These are phyloP conservation scores for Gopherus evgoodei DNA, from an alignment of 2,113 vertebrate species.

Conservation along the genomic window DNA sequence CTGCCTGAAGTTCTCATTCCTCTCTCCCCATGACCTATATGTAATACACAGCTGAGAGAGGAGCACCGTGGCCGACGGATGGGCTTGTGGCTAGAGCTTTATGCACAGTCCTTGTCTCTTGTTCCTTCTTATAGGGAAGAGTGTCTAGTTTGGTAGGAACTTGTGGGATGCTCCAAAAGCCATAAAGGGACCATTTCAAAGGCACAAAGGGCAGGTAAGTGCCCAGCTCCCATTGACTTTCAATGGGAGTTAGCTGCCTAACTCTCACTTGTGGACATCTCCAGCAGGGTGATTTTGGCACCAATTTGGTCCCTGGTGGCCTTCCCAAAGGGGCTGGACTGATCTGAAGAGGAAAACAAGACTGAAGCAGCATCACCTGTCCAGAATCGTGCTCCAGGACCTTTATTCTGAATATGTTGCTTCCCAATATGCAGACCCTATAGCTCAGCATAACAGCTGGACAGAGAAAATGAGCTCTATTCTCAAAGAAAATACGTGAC, in stretches of 20 bases:
- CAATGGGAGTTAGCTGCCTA: background rate
- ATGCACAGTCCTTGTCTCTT: background rate
- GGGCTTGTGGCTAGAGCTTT: background rate
- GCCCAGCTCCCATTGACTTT: background rate
- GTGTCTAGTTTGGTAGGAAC: background rate
- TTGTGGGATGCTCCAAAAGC: background rate
- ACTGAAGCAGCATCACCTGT: background rate
- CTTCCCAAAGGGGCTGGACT: background rate
- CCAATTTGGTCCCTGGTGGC: background rate
- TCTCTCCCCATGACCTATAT: background rate
- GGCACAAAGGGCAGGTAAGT: background rate
- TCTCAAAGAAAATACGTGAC: background rate
- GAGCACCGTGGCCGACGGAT: background rate
- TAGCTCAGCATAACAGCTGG: background rate
- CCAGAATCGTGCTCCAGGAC: background rate
- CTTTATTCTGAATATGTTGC: background rate
- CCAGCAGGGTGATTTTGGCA: background rate
- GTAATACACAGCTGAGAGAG: background rate
- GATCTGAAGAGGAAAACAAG: background rate
- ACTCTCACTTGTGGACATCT: background rate
- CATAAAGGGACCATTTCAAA: background rate
- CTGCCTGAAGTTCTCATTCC: background rate
- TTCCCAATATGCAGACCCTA: background rate
- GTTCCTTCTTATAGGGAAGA: background rate
- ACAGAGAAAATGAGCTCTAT: constrained; percentile 1